Percentiles rank a stretch among this genome's conserved stretches.
phyloP scores from a whole-genome alignment of 2,113 vertebrate species.

The Channa maculata region DNA sequence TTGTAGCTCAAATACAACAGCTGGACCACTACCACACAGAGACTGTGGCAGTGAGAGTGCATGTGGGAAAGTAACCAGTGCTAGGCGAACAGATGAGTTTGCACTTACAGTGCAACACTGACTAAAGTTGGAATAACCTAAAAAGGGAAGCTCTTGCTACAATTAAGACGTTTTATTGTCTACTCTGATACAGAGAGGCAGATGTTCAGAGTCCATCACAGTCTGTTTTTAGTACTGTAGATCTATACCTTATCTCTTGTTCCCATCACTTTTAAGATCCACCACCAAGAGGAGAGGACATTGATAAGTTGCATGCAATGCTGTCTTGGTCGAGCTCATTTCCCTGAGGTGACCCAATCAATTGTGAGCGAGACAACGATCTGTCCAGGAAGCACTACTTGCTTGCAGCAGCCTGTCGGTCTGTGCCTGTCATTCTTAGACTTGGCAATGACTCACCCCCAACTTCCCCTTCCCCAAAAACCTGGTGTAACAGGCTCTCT shows the following conservation, averaged over 20 bases:
- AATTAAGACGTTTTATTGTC: not conserved
- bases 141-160: not conserved
- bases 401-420: slow-evolving; percentile 59
- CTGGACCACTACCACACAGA: slow-evolving; percentile 41
- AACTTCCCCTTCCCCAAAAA: slow-evolving; percentile 40
- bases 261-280: slow-evolving; percentile 39
- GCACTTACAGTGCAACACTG: not conserved
- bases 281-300: slow-evolving; percentile 44
- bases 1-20: slow-evolving; percentile 35
- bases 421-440: slow-evolving; percentile 34
- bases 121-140: not conserved
- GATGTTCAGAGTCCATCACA: not conserved
- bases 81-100: slow-evolving; percentile 1
- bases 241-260: slow-evolving; percentile 31
- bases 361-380: slow-evolving; percentile 71
- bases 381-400: slow-evolving; percentile 48
- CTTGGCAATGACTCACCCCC: slow-evolving; percentile 55
- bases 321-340: slow-evolving; percentile 45
- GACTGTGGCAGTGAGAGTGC: not conserved
- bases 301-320: slow-evolving; percentile 50
- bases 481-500: slow-evolving; percentile 29
- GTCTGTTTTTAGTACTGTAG: slow-evolving; percentile 12
- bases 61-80: slow-evolving; percentile 8
- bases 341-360: slow-evolving; percentile 73
- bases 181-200: not conserved